Evolutionary conservation across 2,888 invertebrate genomes (phyloP).

Genomic region (Exephanes ischioxanthus): DNA sequence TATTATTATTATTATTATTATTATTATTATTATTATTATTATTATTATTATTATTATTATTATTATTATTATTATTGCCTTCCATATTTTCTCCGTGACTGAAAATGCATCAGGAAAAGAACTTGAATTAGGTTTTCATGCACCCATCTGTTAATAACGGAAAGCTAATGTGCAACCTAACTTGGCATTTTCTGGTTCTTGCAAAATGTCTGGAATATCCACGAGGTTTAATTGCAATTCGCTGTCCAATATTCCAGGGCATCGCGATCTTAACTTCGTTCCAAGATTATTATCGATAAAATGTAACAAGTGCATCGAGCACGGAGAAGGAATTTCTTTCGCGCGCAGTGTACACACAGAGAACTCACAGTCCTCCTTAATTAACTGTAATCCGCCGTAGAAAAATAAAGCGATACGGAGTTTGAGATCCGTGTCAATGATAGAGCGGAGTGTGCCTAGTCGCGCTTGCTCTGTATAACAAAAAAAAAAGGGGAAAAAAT

Average conservation of each 20-base stretch:
- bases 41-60: no score
- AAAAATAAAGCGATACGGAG: slow-evolving; percentile 4
- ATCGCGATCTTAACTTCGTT: slow-evolving; percentile 8
- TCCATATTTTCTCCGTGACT: no score
- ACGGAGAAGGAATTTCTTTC: slow-evolving; percentile 46
- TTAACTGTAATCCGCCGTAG: slow-evolving; percentile 44
- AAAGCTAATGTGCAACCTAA: no score
- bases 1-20: no score
- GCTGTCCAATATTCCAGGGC: slow-evolving; percentile 4
- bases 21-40: no score
- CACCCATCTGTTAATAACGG: no score
- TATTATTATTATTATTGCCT: no score
- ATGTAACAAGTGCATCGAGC: slow-evolving; percentile 18
- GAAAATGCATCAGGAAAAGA: no score
- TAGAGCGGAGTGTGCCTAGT: slow-evolving; percentile 32
- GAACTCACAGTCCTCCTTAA: slow-evolving; percentile 50
- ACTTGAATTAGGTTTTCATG: no score
- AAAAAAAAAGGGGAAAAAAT: slow-evolving; percentile 26
- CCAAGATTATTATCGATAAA: slow-evolving; percentile 32
- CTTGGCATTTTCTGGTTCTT: neutral
- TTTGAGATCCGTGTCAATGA: slow-evolving; percentile 58
- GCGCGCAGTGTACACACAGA: slow-evolving; percentile 36
- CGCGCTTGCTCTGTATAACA: slow-evolving; percentile 12
- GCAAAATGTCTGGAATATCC: neutral
- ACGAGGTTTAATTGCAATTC: neutral